A percentile compares a stretch with the other conserved stretches of the same genome.
Conservation (phyloP, 2,113 vertebrate genomes). For the Notechis scutatus region DNA sequence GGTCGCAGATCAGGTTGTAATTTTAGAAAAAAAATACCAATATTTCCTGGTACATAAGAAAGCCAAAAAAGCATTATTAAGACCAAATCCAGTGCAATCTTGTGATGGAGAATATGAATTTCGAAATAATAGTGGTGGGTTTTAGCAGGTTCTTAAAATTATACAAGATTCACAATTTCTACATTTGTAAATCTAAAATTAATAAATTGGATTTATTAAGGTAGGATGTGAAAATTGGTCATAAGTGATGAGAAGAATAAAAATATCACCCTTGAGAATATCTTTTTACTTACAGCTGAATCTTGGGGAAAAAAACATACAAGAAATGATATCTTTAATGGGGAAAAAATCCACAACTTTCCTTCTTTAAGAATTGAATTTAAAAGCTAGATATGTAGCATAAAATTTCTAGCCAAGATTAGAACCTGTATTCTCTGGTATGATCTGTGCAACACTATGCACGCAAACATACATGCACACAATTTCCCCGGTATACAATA, state of each 20-base stretch:
- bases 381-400: conserved; percentile 34
- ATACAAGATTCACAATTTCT: conserved; percentile 8
- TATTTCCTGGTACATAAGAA: conserved; percentile 17
- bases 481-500: conserved; percentile 31
- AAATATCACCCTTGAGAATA: conserved; percentile 46
- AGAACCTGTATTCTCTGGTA: conserved; percentile 43
- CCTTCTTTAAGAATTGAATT: conserved; percentile 36
- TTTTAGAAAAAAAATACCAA: conserved; percentile 53
- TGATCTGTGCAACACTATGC: conserved; percentile 42
- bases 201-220: background rate
- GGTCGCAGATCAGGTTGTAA: conserved; percentile 34
- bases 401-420: conserved; percentile 38
- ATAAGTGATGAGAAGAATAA: conserved; percentile 26
- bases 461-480: background rate
- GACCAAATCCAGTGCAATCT: conserved; percentile 26
- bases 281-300: conserved; percentile 34
- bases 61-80: conserved; percentile 26
- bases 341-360: conserved; percentile 38
- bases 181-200: conserved; percentile 17
- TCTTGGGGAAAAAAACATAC: conserved; percentile 37
- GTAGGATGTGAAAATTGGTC: background rate
- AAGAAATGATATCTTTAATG: conserved; percentile 45
- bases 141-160: conserved; percentile 25
- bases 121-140: background rate
- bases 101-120: conserved; percentile 21